A percentile compares a stretch with the other conserved stretches of the same genome.
Conservation (phyloP, 2,113 vertebrate genomes). For the Grus americana region DNA sequence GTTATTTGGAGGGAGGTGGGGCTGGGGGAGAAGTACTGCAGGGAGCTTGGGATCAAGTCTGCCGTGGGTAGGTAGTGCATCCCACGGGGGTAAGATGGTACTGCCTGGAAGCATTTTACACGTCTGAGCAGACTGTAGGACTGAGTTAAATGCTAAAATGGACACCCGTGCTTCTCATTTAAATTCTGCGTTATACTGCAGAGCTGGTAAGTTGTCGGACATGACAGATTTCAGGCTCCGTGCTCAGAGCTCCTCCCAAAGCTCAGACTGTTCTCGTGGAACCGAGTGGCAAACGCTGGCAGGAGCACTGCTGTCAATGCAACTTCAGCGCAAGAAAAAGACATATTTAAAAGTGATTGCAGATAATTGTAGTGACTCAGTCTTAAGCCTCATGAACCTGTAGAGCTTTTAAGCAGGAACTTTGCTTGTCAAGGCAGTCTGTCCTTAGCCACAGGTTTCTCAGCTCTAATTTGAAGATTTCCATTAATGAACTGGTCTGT, state of each 20-base stretch:
- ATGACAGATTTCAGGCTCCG: not conserved
- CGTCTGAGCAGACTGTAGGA: not conserved
- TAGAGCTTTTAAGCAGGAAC: conserved; percentile 6
- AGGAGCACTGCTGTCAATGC: not conserved
- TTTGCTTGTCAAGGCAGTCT: not conserved
- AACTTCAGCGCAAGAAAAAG: not conserved
- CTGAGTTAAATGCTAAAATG: not conserved
- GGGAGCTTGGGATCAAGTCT: not conserved
- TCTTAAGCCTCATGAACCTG: not conserved
- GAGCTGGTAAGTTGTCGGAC: not conserved
- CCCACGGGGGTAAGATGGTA: not conserved
- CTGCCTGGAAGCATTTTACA: not conserved
- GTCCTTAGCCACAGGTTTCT: not conserved
- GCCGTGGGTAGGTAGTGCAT: not conserved
- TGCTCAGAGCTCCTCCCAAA: not conserved
- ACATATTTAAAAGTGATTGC: not conserved
- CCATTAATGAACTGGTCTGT: conserved; percentile 41
- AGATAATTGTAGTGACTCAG: not conserved
- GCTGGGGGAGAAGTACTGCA: not conserved
- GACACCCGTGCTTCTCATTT: not conserved
- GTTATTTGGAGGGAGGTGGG: not conserved
- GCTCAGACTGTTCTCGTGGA: not conserved
- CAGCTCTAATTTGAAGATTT: conserved; percentile 24
- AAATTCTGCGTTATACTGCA: not conserved
- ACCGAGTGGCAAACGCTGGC: not conserved